Conservation (phyloP, 1,140 invertebrate genomes). For the Platorchestia sp. region DNA sequence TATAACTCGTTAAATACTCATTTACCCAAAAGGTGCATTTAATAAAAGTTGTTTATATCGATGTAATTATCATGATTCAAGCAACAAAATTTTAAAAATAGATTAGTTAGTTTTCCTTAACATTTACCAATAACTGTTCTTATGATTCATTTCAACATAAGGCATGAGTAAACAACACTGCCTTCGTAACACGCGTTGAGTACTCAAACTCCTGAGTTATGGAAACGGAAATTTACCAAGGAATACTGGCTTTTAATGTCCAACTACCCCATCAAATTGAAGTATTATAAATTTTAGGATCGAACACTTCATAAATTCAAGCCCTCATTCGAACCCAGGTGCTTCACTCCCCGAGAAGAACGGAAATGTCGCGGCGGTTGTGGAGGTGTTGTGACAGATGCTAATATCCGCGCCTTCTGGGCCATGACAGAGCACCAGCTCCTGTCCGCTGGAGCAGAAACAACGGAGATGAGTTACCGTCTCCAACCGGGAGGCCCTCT, state of each 20-base stretch:
- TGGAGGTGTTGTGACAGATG: neutral
- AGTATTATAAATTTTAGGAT: too few species aligned
- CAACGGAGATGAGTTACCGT: conserved; percentile 27
- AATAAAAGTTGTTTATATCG: too few species aligned
- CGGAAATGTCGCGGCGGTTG: too few species aligned
- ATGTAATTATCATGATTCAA: too few species aligned
- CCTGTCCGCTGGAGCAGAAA: neutral
- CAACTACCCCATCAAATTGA: neutral
- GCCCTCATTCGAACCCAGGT: neutral
- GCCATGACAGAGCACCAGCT: neutral
- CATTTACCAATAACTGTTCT: neutral
- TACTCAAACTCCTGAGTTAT: neutral
- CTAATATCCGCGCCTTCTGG: conserved; percentile 11
- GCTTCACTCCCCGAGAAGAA: neutral
- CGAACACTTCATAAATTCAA: neutral
- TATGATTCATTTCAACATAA: neutral
- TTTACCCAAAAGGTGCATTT: too few species aligned
- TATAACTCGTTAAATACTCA: too few species aligned
- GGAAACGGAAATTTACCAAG: neutral
- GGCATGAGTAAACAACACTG: neutral
- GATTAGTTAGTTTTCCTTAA: too few species aligned
- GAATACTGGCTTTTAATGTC: neutral
- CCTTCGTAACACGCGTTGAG: neutral
- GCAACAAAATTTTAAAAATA: too few species aligned
- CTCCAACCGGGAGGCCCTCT: neutral